Evolutionary conservation across 2,888 invertebrate species (phyloP), one percentile per base, ranked within the genome.

Genomic region (Drosophila macrothrix): DNA sequence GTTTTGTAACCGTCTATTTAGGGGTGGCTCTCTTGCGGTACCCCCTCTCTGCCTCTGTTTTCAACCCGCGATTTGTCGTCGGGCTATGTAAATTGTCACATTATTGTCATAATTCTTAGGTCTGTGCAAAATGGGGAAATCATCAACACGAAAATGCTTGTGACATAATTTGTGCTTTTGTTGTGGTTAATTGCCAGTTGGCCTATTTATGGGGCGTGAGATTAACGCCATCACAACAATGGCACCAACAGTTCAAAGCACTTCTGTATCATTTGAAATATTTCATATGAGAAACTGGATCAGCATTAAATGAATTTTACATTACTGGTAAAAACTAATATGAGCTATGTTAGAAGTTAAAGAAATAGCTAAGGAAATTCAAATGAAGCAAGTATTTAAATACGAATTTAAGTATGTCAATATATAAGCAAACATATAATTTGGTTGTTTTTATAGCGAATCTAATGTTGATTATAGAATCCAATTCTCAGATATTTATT

Each of bases 91-190:
- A 88, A 83, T 82, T 84, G 79, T 82, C 79, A 88, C 84, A 87
- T 90, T 90, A 84, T 80, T 80, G 77, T 78, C 80, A 84, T 78
- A 90, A 85, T 91, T 88, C 73, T 69, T 69, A 70, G 75, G 58
- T 72, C 74, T 67, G 58, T 64, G 70, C 66, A 71, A 78, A 78
- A 69, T 80, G 62, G 54, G 53, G 65, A 78, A 78, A 76, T 61
- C 84, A 84, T 80, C 70, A 85, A 69, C 74, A 70, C 46, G 66
- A 76, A 81, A 83, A 88, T 80, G 65, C 72, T 73, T 76, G 76
- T 82, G 78, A 82, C 84, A 86, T 87, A 79, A 87, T 87, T 85
- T 84, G 75, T 65, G 78, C 84, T 75, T 76, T 88, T 90, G 84
- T 86, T 88, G 86, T 88, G 87, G 90, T 90, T 87, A 88, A 90